Base-by-base conservation (phyloP, 2,113 vertebrate species). In the Rhinoderma darwinii region DNA sequence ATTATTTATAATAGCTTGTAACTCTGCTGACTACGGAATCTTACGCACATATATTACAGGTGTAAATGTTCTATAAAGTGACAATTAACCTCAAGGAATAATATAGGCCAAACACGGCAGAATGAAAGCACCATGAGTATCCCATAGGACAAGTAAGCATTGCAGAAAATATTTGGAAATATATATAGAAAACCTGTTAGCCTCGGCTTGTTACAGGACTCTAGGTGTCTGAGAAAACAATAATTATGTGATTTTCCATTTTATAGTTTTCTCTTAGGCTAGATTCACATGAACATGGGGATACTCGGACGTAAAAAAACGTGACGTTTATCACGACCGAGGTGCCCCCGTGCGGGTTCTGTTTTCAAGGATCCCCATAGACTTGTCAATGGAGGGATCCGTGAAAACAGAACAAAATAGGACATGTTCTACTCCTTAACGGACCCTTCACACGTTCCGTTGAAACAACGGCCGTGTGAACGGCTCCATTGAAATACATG, bases 1-100 rank as follows among this genome's bases (percentile, higher is more conserved):
- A 66, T 66, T 41, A 66, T 63, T 63, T 14, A 82, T 30, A 30
- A 82, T 44, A n/a, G 56, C 39, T 44, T 11, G 17, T 27, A 63
- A 44, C 78, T 81, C 37, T 81, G 78, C 78, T 63, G 78, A 81
- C 54, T 81, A 61, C 37, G 43, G 78, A 37, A 27, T 43, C 25
- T 63, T 43, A 63, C 15, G 9, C 20, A 4, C 78, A 61, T 59
- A 61, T 63, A 81, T 80, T 59, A 80, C 32, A 80, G 51, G 51
- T 54, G 35, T 10, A 80, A 59, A 75, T 27, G 73, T 50, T 77
- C 74, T 43, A 81, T n/a, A 22, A 43, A 61, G 54, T 41, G n/a
- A 59, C 18, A 80, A 56, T 39, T 39, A 39, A 59, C 32, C 51
- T 59, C 75, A 22, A 78, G 14, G 9, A 35, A 50, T 27, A 47